Conservation (phyloP, 2,888 invertebrate genomes). For the Hemistola chrysoprasaria region DNA sequence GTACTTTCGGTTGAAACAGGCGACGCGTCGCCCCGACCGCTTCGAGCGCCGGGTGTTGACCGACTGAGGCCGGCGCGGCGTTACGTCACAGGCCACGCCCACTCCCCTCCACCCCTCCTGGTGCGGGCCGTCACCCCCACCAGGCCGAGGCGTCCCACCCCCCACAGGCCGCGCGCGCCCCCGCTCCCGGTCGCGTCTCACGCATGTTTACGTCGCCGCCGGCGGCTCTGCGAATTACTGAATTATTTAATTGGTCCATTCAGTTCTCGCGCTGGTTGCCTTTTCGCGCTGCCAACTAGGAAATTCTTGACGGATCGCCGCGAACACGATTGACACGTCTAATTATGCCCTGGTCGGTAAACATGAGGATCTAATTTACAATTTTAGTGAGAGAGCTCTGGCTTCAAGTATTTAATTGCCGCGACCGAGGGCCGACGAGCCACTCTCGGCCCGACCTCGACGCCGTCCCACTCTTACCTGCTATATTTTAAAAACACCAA, state of each 20-base stretch:
- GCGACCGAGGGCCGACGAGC: constrained; percentile 9
- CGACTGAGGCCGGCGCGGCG: constrained; percentile 65
- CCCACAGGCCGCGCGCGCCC: constrained; percentile 39
- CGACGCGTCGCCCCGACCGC: constrained; percentile 74
- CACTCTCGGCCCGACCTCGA: not conserved
- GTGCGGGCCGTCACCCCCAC: constrained; percentile 56
- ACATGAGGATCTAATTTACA: constrained; percentile 33
- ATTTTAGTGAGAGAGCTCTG: constrained; percentile 28
- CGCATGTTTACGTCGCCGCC: constrained; percentile 80
- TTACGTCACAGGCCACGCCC: constrained; percentile 78
- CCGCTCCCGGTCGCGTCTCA: constrained; percentile 58
- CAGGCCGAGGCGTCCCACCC: constrained; percentile 26
- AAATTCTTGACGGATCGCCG: constrained; percentile 68
- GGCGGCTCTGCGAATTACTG: constrained; percentile 76
- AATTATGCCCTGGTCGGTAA: constrained; percentile 57
- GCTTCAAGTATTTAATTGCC: constrained; percentile 15
- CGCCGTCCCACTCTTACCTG: not conserved
- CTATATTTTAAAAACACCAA: not conserved
- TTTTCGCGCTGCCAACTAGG: constrained; percentile 69
- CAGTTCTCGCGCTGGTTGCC: constrained; percentile 73
- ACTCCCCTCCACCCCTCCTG: constrained; percentile 51
- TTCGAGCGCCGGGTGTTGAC: constrained; percentile 72
- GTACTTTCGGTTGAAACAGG: constrained; percentile 63
- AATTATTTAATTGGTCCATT: constrained; percentile 82
- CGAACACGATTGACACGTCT: constrained; percentile 58